phyloP scores from a whole-genome alignment of 2,888 invertebrate genomes.

The Atrina japonica region DNA sequence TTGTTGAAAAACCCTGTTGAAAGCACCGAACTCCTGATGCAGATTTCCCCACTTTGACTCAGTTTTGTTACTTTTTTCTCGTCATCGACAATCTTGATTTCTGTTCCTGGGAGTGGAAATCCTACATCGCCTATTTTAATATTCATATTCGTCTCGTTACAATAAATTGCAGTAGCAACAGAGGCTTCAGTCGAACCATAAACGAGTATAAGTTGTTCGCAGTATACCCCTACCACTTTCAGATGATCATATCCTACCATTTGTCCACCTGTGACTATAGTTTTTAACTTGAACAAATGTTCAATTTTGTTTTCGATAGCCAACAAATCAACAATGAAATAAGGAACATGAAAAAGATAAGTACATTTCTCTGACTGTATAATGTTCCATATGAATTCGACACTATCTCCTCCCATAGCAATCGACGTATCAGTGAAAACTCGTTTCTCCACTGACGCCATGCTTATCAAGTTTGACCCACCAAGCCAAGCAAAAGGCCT shows the following conservation, averaged over 20 bases:
- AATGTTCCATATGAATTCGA: constrained; percentile 16
- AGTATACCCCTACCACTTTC: constrained; percentile 11
- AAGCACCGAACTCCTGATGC: constrained; percentile 4
- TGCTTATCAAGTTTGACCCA: constrained; percentile 12
- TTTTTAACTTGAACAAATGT: constrained; percentile 4
- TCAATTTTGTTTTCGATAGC: background rate
- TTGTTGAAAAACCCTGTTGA: constrained; percentile 11
- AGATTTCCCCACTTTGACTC: constrained; percentile 7
- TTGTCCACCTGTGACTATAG: constrained; percentile 20
- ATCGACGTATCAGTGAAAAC: constrained; percentile 23
- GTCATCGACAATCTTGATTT: constrained; percentile 20
- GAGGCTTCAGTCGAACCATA: constrained; percentile 27
- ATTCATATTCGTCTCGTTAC: background rate
- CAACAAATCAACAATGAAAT: constrained; percentile 23
- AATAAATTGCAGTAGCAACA: background rate
- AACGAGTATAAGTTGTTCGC: constrained; percentile 3
- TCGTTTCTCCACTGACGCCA: constrained; percentile 2
- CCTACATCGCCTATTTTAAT: constrained; percentile 27
- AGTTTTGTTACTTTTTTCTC: background rate
- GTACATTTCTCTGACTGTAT: constrained; percentile 20
- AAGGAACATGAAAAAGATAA: constrained; percentile 18
- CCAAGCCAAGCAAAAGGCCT: constrained; percentile 27
- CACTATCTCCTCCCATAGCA: background rate
- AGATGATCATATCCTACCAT: constrained; percentile 19
- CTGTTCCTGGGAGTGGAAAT: constrained; percentile 12